A percentile compares a stretch with the other conserved stretches of the same genome.
Evolutionary conservation across 2,797 vertebrate genomes (phyloP).

Genomic region (Amphiprion clarkii): DNA sequence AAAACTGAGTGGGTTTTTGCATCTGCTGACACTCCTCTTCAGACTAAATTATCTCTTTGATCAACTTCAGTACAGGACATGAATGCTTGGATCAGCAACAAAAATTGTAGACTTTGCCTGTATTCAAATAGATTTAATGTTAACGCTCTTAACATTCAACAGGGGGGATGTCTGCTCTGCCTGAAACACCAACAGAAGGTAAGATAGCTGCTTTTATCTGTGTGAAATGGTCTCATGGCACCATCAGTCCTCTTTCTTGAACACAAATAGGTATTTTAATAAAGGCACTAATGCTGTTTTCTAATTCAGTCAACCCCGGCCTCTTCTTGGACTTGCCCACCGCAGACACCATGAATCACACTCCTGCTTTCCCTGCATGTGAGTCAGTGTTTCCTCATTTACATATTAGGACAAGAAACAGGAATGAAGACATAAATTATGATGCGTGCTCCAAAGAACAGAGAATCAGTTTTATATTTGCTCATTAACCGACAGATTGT

Average conservation of each 20-base stretch:
- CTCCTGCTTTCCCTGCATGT: conserved; percentile 76
- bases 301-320: conserved; percentile 78
- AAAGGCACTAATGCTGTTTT: background rate
- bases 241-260: background rate
- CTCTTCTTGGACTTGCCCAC: conserved; percentile 83
- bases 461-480: no score
- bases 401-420: no score
- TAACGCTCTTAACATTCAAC: conserved; percentile 14
- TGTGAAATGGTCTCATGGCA: background rate
- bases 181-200: conserved; percentile 75
- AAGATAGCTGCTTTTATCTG: conserved; percentile 5
- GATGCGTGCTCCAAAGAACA: no score
- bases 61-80: no score
- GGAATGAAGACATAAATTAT: background rate
- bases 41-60: no score
- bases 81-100: no score
- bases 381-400: conserved; percentile 27
- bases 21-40: no score
- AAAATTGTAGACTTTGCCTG: no score
- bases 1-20: no score
- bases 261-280: no score
- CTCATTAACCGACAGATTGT: background rate
- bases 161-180: conserved; percentile 68
- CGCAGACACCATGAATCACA: conserved; percentile 31
- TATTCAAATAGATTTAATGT: background rate